These are phyloP conservation scores for Octopus sinensis DNA, from an alignment of 1,140 invertebrate species.

Conservation along the genomic window DNA sequence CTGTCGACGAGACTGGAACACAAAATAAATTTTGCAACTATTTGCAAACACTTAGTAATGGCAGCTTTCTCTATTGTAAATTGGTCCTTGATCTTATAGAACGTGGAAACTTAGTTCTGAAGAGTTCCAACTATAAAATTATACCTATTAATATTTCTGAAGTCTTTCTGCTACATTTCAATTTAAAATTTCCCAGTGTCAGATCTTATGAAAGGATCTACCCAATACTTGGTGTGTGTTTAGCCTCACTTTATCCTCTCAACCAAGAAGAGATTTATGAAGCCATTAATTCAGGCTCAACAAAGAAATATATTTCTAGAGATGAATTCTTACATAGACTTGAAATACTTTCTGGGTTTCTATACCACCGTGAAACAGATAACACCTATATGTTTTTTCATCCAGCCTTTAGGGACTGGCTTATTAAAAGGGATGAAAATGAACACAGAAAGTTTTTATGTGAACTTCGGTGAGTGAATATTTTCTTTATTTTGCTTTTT, in stretches of 20 bases:
- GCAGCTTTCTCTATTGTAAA: constrained; percentile 88
- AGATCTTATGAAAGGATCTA: constrained; percentile 79
- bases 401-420: constrained; percentile 93
- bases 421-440: constrained; percentile 83
- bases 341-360: constrained; percentile 64
- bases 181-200: constrained; percentile 83
- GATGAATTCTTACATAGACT: constrained; percentile 52
- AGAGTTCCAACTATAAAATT: constrained; percentile 85
- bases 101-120: constrained; percentile 86
- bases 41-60: constrained; percentile 75
- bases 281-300: constrained; percentile 81
- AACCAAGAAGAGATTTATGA: constrained; percentile 89
- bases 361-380: constrained; percentile 78
- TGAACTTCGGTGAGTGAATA: constrained; percentile 59
- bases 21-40: constrained; percentile 80
- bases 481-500: no score
- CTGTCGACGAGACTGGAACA: constrained; percentile 65
- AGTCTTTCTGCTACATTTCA: constrained; percentile 90
- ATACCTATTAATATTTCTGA: constrained; percentile 87
- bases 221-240: constrained; percentile 78
- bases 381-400: constrained; percentile 96
- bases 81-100: constrained; percentile 90
- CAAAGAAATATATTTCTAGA: constrained; percentile 62
- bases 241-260: constrained; percentile 82
- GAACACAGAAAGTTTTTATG: constrained; percentile 85